These are phyloP conservation scores for Chionoecetes opilio DNA, from an alignment of 1,140 invertebrate genomes.

Conservation along the genomic window DNA sequence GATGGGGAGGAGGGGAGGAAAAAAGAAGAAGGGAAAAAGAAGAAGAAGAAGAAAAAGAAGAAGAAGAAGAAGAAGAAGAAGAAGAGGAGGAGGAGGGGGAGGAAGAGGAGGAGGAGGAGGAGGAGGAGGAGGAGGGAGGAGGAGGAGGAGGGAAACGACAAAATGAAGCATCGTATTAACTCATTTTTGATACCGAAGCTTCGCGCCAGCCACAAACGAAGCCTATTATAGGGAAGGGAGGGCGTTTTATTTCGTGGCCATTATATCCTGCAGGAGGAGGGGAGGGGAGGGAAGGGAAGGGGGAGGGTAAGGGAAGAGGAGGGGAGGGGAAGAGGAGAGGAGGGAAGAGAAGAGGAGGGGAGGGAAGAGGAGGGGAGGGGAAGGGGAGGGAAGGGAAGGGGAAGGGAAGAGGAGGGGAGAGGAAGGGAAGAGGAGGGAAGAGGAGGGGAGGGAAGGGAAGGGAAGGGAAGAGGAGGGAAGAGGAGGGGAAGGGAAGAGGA, in stretches of 20 bases:
- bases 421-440: not conserved
- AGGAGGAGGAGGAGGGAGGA: not conserved
- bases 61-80: no score
- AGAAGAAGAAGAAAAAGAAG: not conserved
- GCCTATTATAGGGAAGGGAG: constrained; percentile 71
- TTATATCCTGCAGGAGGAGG: constrained; percentile 49
- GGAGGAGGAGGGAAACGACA: constrained; percentile 33
- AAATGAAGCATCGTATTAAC: constrained; percentile 74
- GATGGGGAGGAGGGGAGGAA: not conserved
- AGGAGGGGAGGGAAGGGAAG: not conserved
- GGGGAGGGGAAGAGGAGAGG: not conserved
- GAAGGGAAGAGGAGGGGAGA: not conserved
- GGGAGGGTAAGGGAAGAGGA: not conserved
- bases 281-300: not conserved
- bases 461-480: not conserved
- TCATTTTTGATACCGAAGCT: constrained; percentile 72
- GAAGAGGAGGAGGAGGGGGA: no score
- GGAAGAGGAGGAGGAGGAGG: no score
- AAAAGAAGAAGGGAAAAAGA: not conserved
- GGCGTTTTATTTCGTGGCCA: constrained; percentile 75
- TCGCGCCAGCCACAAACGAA: constrained; percentile 67
- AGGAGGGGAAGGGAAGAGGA: constrained; percentile 20
- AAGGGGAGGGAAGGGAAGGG: not conserved
- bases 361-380: not conserved
- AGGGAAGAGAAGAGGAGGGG: not conserved